Conservation (phyloP, 2,888 invertebrate species). For the Pseudococcus viburni region DNA sequence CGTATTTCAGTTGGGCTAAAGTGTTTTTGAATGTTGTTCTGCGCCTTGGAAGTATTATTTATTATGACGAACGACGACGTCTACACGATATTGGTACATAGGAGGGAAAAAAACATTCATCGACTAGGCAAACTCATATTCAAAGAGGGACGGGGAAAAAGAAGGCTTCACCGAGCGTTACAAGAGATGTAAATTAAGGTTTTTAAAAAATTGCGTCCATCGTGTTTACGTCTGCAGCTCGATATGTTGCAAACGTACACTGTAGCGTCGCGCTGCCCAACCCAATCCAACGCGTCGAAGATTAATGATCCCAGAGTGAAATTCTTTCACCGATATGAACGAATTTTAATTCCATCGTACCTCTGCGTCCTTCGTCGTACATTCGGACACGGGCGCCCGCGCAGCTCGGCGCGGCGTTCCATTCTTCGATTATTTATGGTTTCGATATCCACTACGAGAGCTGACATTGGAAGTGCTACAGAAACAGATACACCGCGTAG, state of each 20-base stretch:
- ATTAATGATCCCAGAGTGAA: conserved; percentile 22
- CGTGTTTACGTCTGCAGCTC: background rate
- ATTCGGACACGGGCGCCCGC: background rate
- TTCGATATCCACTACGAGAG: background rate
- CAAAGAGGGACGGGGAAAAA: no score
- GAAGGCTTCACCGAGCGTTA: background rate
- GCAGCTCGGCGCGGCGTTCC: background rate
- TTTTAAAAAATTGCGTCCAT: conserved; percentile 10
- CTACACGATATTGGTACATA: conserved; percentile 17
- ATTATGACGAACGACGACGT: conserved; percentile 16
- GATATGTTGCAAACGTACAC: conserved; percentile 25
- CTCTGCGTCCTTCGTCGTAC: background rate
- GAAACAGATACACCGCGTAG: background rate
- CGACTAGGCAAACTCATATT: background rate
- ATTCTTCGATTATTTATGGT: conserved; percentile 42
- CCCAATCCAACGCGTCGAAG: background rate
- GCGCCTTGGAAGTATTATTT: background rate
- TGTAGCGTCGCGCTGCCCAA: background rate
- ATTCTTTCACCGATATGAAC: conserved; percentile 38
- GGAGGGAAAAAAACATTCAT: background rate
- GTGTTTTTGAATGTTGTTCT: conserved; percentile 10
- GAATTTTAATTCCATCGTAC: conserved; percentile 37
- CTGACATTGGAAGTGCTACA: background rate
- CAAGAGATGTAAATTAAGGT: conserved; percentile 34
- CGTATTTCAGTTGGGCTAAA: background rate